Conservation (phyloP, 2,113 vertebrate genomes). For the Symphodus melops region DNA sequence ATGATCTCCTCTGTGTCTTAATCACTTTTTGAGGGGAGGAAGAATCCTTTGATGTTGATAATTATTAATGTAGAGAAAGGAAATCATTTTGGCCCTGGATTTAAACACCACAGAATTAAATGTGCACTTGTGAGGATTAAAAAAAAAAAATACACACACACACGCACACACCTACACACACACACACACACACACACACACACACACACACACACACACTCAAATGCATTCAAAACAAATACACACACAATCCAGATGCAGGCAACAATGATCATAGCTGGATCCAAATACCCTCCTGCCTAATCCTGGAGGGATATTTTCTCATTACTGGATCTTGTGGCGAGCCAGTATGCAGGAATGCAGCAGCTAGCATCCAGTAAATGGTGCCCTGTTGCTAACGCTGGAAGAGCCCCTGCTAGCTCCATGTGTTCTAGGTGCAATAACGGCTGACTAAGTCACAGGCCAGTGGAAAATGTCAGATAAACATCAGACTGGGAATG, state of each 20-base stretch:
- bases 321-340: conserved; percentile 38
- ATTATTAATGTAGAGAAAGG: conserved; percentile 52
- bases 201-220: conserved; percentile 4
- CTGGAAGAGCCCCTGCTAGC: conserved; percentile 50
- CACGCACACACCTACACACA: not conserved
- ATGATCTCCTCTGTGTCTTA: conserved; percentile 10
- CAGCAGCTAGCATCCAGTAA: conserved; percentile 63
- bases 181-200: conserved; percentile 2
- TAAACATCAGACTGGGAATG: conserved; percentile 77
- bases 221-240: conserved; percentile 35
- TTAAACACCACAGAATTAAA: conserved; percentile 19
- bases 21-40: conserved; percentile 1
- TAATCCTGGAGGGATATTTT: conserved; percentile 48
- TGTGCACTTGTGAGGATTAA: not conserved
- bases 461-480: conserved; percentile 77
- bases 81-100: conserved; percentile 24
- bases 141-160: conserved; percentile 31
- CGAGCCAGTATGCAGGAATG: conserved; percentile 50
- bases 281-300: conserved; percentile 19
- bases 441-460: conserved; percentile 70
- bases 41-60: conserved; percentile 18
- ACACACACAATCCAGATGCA: conserved; percentile 38
- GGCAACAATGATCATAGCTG: conserved; percentile 29
- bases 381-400: conserved; percentile 46
- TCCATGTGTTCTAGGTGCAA: conserved; percentile 64